These are phyloP conservation scores for Entomobrya proxima DNA, from an alignment of 2,888 invertebrate genomes.

Conservation along the genomic window DNA sequence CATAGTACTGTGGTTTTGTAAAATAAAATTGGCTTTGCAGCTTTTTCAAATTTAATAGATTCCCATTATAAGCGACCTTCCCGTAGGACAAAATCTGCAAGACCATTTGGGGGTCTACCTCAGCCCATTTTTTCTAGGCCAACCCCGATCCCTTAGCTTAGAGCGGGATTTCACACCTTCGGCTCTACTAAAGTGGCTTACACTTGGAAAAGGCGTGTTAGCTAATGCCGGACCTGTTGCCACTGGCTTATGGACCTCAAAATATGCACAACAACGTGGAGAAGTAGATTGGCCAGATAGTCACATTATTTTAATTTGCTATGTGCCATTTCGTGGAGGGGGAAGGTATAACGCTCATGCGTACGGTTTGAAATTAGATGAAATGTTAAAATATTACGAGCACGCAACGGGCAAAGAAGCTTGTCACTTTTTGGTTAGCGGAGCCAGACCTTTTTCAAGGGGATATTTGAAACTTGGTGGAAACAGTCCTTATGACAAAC, in stretches of 20 bases:
- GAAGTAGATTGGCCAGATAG: conserved; percentile 66
- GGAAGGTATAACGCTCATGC: conserved; percentile 24
- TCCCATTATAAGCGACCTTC: conserved; percentile 14
- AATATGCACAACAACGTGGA: no score
- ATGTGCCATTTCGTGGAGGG: background rate
- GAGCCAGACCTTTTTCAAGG: conserved; percentile 58
- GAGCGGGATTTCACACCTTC: conserved; percentile 38
- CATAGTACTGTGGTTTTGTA: no score
- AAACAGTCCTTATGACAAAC: no score
- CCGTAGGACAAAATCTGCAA: conserved; percentile 34
- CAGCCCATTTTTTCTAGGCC: conserved; percentile 31
- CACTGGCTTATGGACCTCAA: conserved; percentile 37
- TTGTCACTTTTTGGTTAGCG: conserved; percentile 43
- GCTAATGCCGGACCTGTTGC: conserved; percentile 50
- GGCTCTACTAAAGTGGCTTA: background rate
- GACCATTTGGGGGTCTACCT: conserved; percentile 44
- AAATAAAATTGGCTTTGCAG: background rate
- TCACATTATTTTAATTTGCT: conserved; percentile 14
- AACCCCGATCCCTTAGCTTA: background rate
- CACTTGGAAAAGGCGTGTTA: conserved; percentile 45
- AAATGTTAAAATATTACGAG: conserved; percentile 40
- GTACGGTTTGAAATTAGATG: conserved; percentile 63
- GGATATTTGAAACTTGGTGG: no score
- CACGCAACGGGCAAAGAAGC: conserved; percentile 48
- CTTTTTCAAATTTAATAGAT: background rate